Evolutionary conservation across 2,797 vertebrate genomes (phyloP).

Genomic region (Bradypodion ventrale): DNA sequence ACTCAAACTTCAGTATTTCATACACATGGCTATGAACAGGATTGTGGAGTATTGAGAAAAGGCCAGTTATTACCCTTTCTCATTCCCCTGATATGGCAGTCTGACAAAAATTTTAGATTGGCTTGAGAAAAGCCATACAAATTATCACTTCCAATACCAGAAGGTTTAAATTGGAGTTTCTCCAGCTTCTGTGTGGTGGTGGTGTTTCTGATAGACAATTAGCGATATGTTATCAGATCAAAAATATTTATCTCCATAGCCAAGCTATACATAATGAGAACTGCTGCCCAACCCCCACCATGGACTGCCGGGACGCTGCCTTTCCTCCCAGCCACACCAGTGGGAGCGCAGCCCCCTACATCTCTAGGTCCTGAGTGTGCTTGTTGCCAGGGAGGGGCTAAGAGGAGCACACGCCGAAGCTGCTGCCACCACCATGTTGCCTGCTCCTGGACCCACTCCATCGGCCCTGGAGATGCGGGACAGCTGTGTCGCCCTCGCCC

Average conservation of each 20-base stretch:
- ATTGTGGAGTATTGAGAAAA: constrained; percentile 6
- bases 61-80: background rate
- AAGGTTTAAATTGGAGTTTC: background rate
- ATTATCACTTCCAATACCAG: too few species aligned
- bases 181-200: background rate
- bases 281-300: too few species aligned
- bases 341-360: too few species aligned
- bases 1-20: constrained; percentile 33
- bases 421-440: too few species aligned
- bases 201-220: background rate
- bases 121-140: background rate
- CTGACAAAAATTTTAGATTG: background rate
- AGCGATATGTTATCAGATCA: background rate
- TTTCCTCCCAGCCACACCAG: too few species aligned
- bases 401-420: too few species aligned
- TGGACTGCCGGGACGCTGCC: too few species aligned
- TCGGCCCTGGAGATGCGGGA: too few species aligned
- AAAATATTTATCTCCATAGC: background rate
- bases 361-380: too few species aligned
- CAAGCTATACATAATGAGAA: background rate
- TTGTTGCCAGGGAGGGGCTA: too few species aligned
- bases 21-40: background rate
- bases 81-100: background rate
- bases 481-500: too few species aligned
- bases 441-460: too few species aligned